phyloP scores from a whole-genome alignment of 2,888 invertebrate species.

The Charanyca ferruginea region DNA sequence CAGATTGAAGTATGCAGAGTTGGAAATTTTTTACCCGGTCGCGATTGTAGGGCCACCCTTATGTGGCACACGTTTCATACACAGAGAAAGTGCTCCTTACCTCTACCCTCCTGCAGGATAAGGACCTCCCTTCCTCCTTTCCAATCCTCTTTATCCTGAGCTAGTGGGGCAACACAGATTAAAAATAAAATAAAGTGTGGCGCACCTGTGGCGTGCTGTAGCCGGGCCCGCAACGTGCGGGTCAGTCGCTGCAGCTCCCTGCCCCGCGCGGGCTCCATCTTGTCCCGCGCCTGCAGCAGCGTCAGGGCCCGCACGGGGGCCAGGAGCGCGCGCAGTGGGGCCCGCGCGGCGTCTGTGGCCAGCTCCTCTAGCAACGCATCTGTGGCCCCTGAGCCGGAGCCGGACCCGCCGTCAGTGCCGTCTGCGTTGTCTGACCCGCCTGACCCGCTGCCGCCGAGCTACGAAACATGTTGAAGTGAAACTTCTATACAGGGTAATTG shows the following conservation, averaged over 20 bases:
- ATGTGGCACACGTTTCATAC: too few relatives aligned
- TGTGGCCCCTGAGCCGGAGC: slow-evolving; percentile 66
- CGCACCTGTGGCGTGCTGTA: slow-evolving; percentile 41
- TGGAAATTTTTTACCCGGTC: too few relatives aligned
- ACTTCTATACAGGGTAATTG: too few relatives aligned
- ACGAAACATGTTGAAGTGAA: slow-evolving; percentile 18
- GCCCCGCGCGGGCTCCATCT: slow-evolving; percentile 62
- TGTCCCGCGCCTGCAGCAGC: slow-evolving; percentile 69
- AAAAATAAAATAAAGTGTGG: too few relatives aligned
- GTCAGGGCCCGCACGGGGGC: slow-evolving; percentile 78
- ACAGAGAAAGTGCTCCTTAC: too few relatives aligned
- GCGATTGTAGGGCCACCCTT: too few relatives aligned
- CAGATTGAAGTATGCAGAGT: too few relatives aligned
- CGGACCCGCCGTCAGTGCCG: slow-evolving; percentile 65
- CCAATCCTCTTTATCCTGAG: too few relatives aligned
- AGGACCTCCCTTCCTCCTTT: too few relatives aligned
- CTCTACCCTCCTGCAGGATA: too few relatives aligned
- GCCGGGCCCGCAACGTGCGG: slow-evolving; percentile 15
- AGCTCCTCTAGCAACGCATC: slow-evolving; percentile 78
- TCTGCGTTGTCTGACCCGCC: slow-evolving; percentile 36
- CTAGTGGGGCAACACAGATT: too few relatives aligned
- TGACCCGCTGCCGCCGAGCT: slow-evolving; percentile 66
- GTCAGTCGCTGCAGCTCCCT: slow-evolving; percentile 22
- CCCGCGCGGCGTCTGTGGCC: slow-evolving; percentile 64
- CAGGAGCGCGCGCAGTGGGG: slow-evolving; percentile 70